A percentile compares a stretch with the other conserved stretches of the same genome.
phyloP scores from a whole-genome alignment of 2,888 invertebrate genomes.

The Cryptops parisi region DNA sequence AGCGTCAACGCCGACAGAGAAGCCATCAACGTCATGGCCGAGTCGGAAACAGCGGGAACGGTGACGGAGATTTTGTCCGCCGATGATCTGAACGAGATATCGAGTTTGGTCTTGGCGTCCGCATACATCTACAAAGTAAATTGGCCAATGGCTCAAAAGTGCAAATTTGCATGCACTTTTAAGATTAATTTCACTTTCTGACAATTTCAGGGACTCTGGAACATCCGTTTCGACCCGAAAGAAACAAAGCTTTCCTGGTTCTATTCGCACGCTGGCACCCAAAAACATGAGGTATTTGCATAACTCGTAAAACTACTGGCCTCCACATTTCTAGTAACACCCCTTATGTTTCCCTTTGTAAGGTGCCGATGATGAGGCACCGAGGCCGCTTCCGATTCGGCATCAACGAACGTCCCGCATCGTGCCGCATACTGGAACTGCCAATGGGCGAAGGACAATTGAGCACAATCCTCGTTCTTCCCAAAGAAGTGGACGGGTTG shows the following conservation, averaged over 20 bases:
- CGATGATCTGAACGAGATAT: neutral
- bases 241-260: neutral
- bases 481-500: neutral
- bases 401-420: neutral
- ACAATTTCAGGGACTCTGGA: neutral
- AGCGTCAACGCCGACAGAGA: neutral
- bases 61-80: neutral
- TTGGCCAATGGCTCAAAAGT: too few relatives aligned
- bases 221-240: neutral
- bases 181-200: too few relatives aligned
- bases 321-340: too few relatives aligned
- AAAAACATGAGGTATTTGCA: neutral
- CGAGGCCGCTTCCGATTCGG: neutral
- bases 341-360: too few relatives aligned
- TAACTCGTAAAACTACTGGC: too few relatives aligned
- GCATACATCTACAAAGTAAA: neutral
- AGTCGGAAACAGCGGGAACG: neutral
- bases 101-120: neutral
- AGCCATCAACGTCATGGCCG: neutral
- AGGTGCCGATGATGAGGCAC: neutral
- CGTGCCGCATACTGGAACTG: neutral
- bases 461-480: neutral
- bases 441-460: neutral
- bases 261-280: conserved; percentile 1
- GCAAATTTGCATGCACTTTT: too few relatives aligned